Conservation (phyloP, 2,797 vertebrate genomes). For the Chloroceryle inda region DNA sequence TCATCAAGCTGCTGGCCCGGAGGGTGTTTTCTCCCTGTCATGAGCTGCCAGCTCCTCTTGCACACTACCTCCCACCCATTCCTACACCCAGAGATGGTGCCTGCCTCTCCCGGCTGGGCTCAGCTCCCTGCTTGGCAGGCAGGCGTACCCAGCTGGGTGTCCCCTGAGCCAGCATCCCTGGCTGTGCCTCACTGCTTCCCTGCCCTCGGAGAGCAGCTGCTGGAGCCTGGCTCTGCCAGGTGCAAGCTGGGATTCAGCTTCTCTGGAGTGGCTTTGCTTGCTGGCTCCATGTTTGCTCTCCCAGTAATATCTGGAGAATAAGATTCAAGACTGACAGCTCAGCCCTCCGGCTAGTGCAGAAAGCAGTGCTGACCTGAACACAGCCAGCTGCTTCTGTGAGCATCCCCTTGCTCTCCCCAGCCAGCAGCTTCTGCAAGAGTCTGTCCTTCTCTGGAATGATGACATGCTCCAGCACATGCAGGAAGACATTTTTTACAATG, state of each 20-base stretch:
- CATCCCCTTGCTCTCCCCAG: not conserved
- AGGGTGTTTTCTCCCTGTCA: not conserved
- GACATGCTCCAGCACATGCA: not conserved
- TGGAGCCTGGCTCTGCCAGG: not conserved
- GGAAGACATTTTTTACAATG: not conserved
- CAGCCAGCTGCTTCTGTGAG: not conserved
- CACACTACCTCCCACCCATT: accelerated
- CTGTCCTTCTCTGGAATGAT: not conserved
- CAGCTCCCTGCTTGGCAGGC: constrained; percentile 11
- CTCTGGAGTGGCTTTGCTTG: not conserved
- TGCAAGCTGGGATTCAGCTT: not conserved
- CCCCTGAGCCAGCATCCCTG: constrained; percentile 8
- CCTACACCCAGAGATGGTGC: not conserved
- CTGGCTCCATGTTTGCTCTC: not conserved
- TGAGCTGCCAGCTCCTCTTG: not conserved
- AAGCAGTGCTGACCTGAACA: not conserved
- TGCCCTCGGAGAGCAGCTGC: not conserved
- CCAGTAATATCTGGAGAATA: not conserved
- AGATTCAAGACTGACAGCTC: not conserved
- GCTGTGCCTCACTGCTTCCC: not conserved
- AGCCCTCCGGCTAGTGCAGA: not conserved
- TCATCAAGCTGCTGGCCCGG: not conserved
- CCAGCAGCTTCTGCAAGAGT: not conserved
- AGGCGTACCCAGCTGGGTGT: not conserved
- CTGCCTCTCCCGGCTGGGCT: constrained; percentile 15